Evolutionary conservation across 2,113 vertebrate species (phyloP).

Genomic region (Corythoichthys haematopterus): DNA sequence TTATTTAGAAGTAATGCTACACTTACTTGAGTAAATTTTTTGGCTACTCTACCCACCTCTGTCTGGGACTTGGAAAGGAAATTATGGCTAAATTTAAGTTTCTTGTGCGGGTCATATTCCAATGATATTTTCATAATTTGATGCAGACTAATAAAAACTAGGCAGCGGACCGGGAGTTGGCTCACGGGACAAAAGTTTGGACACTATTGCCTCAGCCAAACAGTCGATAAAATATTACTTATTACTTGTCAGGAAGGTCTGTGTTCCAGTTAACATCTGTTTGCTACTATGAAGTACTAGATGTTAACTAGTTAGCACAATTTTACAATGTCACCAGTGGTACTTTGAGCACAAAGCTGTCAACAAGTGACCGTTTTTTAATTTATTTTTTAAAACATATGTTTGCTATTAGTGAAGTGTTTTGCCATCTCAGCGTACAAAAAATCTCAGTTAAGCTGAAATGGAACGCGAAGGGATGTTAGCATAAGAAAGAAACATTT

Average conservation of each 20-base stretch:
- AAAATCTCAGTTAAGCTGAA: background rate
- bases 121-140: too few relatives aligned
- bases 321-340: background rate
- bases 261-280: background rate
- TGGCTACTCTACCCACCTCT: too few relatives aligned
- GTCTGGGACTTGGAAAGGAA: too few relatives aligned
- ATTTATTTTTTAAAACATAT: background rate
- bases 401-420: background rate
- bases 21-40: too few relatives aligned
- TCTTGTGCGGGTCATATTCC: too few relatives aligned
- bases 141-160: too few relatives aligned
- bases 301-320: background rate
- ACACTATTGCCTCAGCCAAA: too few relatives aligned
- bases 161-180: too few relatives aligned
- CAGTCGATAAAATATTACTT: too few relatives aligned
- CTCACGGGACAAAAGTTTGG: too few relatives aligned
- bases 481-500: background rate
- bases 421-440: background rate
- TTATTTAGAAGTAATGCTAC: too few relatives aligned
- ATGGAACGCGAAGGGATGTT: background rate
- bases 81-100: too few relatives aligned
- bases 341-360: background rate
- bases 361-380: background rate
- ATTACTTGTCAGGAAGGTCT: background rate
- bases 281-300: background rate